Conservation (phyloP, 2,888 invertebrate genomes). For the Eurois occulta region DNA sequence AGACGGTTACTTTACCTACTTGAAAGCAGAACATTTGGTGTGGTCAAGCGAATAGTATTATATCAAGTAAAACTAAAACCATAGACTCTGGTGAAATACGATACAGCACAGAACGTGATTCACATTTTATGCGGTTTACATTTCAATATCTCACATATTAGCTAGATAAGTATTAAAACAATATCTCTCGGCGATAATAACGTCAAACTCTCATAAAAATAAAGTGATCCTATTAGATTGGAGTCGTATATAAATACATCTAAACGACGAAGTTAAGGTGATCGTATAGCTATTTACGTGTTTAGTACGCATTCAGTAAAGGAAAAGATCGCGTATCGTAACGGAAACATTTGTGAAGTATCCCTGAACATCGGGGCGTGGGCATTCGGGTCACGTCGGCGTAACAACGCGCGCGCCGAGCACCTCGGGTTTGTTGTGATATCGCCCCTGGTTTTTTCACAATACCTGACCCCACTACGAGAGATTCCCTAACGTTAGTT, state of each 20-base stretch:
- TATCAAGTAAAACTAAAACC: slow-evolving; percentile 12
- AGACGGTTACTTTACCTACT: slow-evolving; percentile 21
- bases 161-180: slow-evolving; percentile 27
- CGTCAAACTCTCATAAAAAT: slow-evolving; percentile 60
- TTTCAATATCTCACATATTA: slow-evolving; percentile 21
- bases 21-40: background rate
- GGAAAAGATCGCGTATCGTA: slow-evolving; percentile 87
- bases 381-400: slow-evolving; percentile 86
- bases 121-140: slow-evolving; percentile 18
- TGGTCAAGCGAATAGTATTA: background rate
- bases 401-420: slow-evolving; percentile 86
- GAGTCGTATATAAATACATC: slow-evolving; percentile 75
- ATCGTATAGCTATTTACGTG: slow-evolving; percentile 85
- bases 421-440: slow-evolving; percentile 89
- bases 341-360: slow-evolving; percentile 88
- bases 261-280: slow-evolving; percentile 80
- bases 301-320: slow-evolving; percentile 84
- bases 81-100: slow-evolving; percentile 15
- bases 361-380: slow-evolving; percentile 82
- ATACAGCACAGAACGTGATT: slow-evolving; percentile 38
- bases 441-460: slow-evolving; percentile 86
- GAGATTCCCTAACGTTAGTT: slow-evolving; percentile 84
- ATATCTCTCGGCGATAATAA: slow-evolving; percentile 41
- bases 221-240: slow-evolving; percentile 62
- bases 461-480: slow-evolving; percentile 86